phyloP scores from a whole-genome alignment of 2,888 invertebrate species.

The Tinea pellionella region DNA sequence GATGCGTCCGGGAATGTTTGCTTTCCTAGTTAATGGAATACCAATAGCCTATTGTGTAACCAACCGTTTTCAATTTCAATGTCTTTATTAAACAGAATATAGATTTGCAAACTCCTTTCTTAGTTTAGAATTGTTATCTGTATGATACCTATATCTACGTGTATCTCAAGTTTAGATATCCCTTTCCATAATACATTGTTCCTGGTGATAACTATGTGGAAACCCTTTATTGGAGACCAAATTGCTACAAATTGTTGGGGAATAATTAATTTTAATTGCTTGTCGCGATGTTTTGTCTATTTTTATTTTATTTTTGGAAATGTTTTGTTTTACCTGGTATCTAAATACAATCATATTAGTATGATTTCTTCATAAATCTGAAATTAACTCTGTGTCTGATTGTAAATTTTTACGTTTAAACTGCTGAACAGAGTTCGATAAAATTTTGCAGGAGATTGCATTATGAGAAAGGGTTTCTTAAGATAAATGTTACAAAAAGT shows the following conservation, averaged over 20 bases:
- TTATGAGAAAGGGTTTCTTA: too few relatives aligned
- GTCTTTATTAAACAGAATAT: slow-evolving; percentile 39
- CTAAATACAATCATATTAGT: too few relatives aligned
- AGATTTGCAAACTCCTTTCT: slow-evolving; percentile 1
- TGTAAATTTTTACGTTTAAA: too few relatives aligned
- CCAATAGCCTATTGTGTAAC: slow-evolving; percentile 55
- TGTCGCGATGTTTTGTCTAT: neutral
- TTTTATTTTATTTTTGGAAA: too few relatives aligned
- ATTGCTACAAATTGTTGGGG: neutral
- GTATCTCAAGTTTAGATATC: neutral
- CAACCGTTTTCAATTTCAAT: slow-evolving; percentile 52
- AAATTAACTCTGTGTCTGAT: too few relatives aligned
- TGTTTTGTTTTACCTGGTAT: too few relatives aligned
- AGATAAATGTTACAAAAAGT: too few relatives aligned
- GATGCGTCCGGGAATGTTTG: slow-evolving; percentile 52
- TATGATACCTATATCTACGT: neutral
- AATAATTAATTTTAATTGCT: slow-evolving; percentile 1
- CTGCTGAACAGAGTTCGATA: too few relatives aligned
- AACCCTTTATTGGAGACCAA: neutral
- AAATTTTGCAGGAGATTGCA: too few relatives aligned
- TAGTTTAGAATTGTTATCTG: neutral
- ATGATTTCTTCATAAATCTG: too few relatives aligned
- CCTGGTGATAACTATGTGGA: neutral
- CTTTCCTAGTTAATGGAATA: slow-evolving; percentile 62
- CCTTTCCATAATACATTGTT: neutral